Conservation (phyloP, 2,888 invertebrate genomes). For the Drosophila prostipennis region DNA sequence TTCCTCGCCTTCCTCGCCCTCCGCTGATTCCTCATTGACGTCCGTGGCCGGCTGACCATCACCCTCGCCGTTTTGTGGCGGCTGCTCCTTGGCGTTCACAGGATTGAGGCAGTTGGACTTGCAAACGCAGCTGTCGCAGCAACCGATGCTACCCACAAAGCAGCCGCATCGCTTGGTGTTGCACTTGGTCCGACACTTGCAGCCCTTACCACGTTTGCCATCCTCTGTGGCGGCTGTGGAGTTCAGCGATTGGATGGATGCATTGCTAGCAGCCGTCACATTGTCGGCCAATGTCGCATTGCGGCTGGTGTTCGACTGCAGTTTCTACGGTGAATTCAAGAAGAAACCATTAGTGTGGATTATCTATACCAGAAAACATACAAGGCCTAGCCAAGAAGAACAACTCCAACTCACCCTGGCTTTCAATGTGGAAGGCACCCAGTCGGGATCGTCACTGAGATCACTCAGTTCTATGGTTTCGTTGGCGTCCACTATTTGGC, state of each 20-base stretch:
- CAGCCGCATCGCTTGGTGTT: conserved; percentile 72
- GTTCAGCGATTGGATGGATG: conserved; percentile 8
- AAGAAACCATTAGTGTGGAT: background rate
- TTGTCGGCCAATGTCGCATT: background rate
- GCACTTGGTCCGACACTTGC: conserved; percentile 71
- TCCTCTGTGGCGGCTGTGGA: conserved; percentile 3
- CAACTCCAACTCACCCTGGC: conserved; percentile 27
- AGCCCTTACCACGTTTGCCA: conserved; percentile 24
- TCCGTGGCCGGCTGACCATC: background rate
- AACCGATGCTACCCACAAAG: conserved; percentile 6
- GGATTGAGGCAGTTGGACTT: conserved; percentile 50
- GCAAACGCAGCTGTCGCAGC: conserved; percentile 39
- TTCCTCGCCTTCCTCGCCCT: background rate
- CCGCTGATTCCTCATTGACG: background rate
- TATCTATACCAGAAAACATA: too few species aligned
- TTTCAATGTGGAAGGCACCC: conserved; percentile 25
- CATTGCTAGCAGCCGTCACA: conserved; percentile 5
- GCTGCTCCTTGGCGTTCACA: background rate
- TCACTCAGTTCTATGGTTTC: conserved; percentile 1
- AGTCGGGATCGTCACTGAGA: conserved; percentile 44
- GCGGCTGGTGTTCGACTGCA: background rate
- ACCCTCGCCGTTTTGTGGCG: background rate
- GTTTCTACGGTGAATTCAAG: background rate
- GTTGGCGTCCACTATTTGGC: background rate
- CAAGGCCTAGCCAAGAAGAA: too few species aligned